A percentile compares a stretch with the other conserved stretches of the same genome.
These are phyloP conservation scores for Peromyscus leucopus DNA, from an alignment of 2,113 vertebrate genomes.

Conservation along the genomic window DNA sequence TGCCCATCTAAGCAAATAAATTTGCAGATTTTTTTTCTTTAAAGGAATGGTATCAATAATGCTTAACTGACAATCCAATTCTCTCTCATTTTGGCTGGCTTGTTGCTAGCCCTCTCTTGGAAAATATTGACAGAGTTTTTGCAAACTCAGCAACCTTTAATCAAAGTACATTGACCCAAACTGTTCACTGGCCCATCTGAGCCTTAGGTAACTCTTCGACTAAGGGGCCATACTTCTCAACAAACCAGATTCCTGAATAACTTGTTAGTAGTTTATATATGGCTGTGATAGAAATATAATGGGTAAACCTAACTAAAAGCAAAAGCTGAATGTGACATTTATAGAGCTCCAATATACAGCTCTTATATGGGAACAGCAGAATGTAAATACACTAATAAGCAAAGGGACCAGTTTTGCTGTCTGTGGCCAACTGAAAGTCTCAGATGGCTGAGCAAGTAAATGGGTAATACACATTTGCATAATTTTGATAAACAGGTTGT, in stretches of 20 bases:
- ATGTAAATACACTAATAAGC: neutral
- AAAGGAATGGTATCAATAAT: slow-evolving; percentile 7
- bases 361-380: neutral
- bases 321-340: neutral
- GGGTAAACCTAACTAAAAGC: neutral
- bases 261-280: neutral
- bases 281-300: neutral
- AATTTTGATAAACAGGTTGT: neutral
- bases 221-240: neutral
- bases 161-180: neutral
- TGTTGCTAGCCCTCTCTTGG: neutral
- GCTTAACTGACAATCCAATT: neutral
- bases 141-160: neutral
- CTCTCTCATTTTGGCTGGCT: neutral
- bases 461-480: neutral
- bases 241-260: neutral
- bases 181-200: neutral
- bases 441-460: neutral
- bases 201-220: neutral
- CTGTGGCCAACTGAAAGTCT: neutral
- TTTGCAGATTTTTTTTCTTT: slow-evolving; percentile 15
- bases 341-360: neutral
- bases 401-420: neutral
- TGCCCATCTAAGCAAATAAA: neutral
- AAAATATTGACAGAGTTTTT: slow-evolving; percentile 7